phyloP scores from a whole-genome alignment of 2,888 invertebrate genomes.

The Brachynemurus nebulosus region DNA sequence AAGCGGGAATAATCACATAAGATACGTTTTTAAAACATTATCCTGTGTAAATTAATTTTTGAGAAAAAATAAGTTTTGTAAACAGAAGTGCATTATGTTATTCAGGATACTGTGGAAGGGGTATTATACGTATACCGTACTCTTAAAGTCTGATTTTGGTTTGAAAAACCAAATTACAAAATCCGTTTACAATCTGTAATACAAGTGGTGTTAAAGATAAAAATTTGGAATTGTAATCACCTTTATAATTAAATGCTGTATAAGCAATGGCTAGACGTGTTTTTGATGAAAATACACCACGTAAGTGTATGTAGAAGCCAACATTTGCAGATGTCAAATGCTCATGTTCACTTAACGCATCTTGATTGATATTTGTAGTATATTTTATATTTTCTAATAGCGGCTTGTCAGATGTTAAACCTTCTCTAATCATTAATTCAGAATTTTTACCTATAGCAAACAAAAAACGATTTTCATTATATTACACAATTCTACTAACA shows the following conservation, averaged over 20 bases:
- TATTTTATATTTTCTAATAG: conserved; percentile 42
- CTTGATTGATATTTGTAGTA: conserved; percentile 27
- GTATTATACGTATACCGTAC: too few relatives aligned
- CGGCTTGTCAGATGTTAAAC: conserved; percentile 47
- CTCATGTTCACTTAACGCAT: conserved; percentile 33
- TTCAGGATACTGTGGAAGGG: too few relatives aligned
- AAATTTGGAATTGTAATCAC: conserved; percentile 28
- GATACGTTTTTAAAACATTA: too few relatives aligned
- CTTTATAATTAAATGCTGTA: conserved; percentile 54
- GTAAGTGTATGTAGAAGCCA: conserved; percentile 55
- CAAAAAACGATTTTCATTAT: not conserved
- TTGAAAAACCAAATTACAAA: too few relatives aligned
- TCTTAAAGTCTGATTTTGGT: too few relatives aligned
- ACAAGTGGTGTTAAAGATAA: not conserved
- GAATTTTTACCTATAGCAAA: conserved; percentile 38
- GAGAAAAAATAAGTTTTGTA: too few relatives aligned
- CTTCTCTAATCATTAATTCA: conserved; percentile 48
- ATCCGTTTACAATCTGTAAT: not conserved
- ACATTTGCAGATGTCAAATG: conserved; percentile 45
- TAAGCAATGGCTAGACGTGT: conserved; percentile 54
- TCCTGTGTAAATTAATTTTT: too few relatives aligned
- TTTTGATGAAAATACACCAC: conserved; percentile 45
- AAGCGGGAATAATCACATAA: too few relatives aligned
- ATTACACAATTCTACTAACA: not conserved
- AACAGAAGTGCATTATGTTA: too few relatives aligned